Conservation (phyloP, 30 jellyfish, hydroid and myxozoan species). For the Turritopsis rubra region DNA sequence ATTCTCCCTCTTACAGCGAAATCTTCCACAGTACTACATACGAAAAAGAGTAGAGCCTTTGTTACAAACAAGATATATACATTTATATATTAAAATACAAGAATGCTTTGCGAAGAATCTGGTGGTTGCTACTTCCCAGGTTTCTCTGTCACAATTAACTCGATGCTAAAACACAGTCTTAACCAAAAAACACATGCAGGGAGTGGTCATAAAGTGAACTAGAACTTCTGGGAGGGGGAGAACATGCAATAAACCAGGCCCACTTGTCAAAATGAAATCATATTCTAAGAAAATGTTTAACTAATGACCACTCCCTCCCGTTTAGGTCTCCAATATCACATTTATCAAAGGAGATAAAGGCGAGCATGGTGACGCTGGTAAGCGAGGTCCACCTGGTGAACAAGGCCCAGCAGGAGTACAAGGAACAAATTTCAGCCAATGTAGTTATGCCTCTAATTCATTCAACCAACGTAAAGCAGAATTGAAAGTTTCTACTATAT, state of each 20-base stretch:
- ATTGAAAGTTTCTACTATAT: neutral
- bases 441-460: neutral
- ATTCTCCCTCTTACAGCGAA: too few relatives aligned
- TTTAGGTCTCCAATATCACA: slow-evolving; percentile 10
- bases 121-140: too few relatives aligned
- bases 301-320: neutral
- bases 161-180: too few relatives aligned
- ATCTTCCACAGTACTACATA: too few relatives aligned
- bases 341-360: neutral
- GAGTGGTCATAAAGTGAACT: too few relatives aligned
- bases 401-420: neutral
- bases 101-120: too few relatives aligned
- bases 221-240: neutral
- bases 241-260: neutral
- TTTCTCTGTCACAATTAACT: too few relatives aligned
- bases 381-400: neutral
- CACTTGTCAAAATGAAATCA: neutral
- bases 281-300: neutral
- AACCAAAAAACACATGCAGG: too few relatives aligned
- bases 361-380: neutral
- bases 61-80: too few relatives aligned
- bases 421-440: neutral
- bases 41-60: too few relatives aligned
- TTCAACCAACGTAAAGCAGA: neutral
- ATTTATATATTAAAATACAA: too few relatives aligned